Base-by-base conservation (phyloP, 2,888 invertebrate species). In the Scaptomyza tumidula region DNA sequence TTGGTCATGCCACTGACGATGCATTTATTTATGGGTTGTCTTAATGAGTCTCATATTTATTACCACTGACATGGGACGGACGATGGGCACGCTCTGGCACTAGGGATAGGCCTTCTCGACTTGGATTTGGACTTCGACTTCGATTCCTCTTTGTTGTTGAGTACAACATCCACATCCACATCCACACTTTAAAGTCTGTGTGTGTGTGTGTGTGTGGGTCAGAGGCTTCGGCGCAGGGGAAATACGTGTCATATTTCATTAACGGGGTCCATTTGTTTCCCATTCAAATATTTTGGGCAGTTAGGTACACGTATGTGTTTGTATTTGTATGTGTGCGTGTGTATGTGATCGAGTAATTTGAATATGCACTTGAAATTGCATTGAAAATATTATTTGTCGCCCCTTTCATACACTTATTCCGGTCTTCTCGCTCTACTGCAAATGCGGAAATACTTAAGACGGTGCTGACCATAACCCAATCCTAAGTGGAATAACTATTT, bases 11-110 rank as follows among this genome's bases (percentile, higher is more conserved):
- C 87, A 68, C 88, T 87, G 88, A 86, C 88, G 74, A 65, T 77
- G 86, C 86, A 81, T 82, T 89, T 89, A 86, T 89, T 89, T 88
- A 89, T 89, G 89, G 88, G 88, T 89, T 84, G 84, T 78, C 86
- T 87, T 89, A 89, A 89, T 89, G 88, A 89, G 80, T 85, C 76
- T 80, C 80, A 86, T 82, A 84, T 88, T 86, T 85, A 76, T 85
- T 81, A 67, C 79, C 78, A 78, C 67, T 56, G 75, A 67, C 74
- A 71, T 71, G 71, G 67, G 70, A 55, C 77, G 50, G 80, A 71
- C 79, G 69, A 65, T 54, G 80, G 80, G 76, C 68, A 67, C 71
- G 75, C 67, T 59, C 58, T 65, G 27, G 56, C 16, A 33, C 14
- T 43, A 33, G 53, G 37, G 14, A 49, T 39, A 31, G 57, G 71